Conservation (phyloP, 2,888 invertebrate genomes). For the Nephrotoma flavescens region DNA sequence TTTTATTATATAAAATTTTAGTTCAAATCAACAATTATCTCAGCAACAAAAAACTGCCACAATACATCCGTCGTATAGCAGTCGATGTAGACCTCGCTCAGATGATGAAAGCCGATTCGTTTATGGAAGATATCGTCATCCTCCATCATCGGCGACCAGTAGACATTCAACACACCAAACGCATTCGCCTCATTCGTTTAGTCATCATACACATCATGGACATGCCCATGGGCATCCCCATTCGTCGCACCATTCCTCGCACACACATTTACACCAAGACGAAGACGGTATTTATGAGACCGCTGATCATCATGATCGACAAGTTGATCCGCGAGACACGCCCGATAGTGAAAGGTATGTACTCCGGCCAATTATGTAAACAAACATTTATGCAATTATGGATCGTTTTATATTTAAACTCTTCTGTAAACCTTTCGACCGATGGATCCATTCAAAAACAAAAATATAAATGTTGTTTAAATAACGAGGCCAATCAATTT, state of each 20-base stretch:
- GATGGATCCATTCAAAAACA: background rate
- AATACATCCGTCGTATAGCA: slow-evolving; percentile 37
- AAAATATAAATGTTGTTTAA: slow-evolving; percentile 2
- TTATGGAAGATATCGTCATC: slow-evolving; percentile 49
- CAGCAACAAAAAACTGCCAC: slow-evolving; percentile 36
- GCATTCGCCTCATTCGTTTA: slow-evolving; percentile 34
- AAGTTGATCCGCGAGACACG: slow-evolving; percentile 56
- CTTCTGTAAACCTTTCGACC: background rate
- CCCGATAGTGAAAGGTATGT: slow-evolving; percentile 80
- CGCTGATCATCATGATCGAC: slow-evolving; percentile 59
- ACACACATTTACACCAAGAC: slow-evolving; percentile 46
- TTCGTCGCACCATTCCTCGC: slow-evolving; percentile 38
- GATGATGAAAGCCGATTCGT: slow-evolving; percentile 63
- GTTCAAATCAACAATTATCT: slow-evolving; percentile 35
- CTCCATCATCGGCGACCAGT: slow-evolving; percentile 30
- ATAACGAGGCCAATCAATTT: background rate
- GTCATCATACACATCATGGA: slow-evolving; percentile 35
- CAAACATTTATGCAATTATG: background rate
- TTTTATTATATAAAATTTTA: slow-evolving; percentile 11
- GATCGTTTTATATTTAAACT: background rate
- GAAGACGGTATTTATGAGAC: slow-evolving; percentile 82
- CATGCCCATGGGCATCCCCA: slow-evolving; percentile 34
- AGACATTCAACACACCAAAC: slow-evolving; percentile 39
- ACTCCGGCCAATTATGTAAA: slow-evolving; percentile 5
- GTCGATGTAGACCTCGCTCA: slow-evolving; percentile 41